These are phyloP conservation scores for Myotis davidii DNA, from an alignment of 2,113 vertebrate genomes.

Conservation along the genomic window DNA sequence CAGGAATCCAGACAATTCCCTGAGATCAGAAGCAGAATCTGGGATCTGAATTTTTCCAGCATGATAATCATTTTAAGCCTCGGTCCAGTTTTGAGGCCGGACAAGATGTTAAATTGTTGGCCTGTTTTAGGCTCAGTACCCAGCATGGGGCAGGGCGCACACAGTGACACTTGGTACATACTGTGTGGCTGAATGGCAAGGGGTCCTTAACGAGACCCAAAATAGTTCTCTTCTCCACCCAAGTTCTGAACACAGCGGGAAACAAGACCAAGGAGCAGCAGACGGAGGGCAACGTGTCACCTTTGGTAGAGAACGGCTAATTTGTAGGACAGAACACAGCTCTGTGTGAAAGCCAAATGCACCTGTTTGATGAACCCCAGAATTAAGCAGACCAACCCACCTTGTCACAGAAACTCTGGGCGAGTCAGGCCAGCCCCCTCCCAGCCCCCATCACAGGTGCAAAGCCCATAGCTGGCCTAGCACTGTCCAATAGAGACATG, in stretches of 20 bases:
- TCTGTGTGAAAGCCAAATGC: background rate
- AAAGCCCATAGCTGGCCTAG: background rate
- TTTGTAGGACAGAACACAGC: background rate
- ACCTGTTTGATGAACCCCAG: background rate
- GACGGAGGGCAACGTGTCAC: background rate
- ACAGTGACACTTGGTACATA: rapidly evolving
- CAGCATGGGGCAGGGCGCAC: background rate
- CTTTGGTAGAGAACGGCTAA: background rate
- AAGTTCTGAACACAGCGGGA: background rate
- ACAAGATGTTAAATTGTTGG: background rate
- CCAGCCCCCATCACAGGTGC: background rate
- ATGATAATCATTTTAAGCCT: background rate
- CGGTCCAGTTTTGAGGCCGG: background rate
- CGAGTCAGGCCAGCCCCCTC: background rate
- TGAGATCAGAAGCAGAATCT: background rate
- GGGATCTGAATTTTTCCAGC: background rate
- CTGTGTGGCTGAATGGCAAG: background rate
- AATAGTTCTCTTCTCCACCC: background rate
- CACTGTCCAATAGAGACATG: rapidly evolving
- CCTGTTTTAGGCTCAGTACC: background rate
- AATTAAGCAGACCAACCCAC: background rate
- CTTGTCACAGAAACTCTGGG: background rate
- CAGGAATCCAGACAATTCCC: background rate
- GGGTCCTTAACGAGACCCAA: background rate
- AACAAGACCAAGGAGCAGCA: background rate